phyloP scores from a whole-genome alignment of 2,888 invertebrate species.

The Drosophila conformis region DNA sequence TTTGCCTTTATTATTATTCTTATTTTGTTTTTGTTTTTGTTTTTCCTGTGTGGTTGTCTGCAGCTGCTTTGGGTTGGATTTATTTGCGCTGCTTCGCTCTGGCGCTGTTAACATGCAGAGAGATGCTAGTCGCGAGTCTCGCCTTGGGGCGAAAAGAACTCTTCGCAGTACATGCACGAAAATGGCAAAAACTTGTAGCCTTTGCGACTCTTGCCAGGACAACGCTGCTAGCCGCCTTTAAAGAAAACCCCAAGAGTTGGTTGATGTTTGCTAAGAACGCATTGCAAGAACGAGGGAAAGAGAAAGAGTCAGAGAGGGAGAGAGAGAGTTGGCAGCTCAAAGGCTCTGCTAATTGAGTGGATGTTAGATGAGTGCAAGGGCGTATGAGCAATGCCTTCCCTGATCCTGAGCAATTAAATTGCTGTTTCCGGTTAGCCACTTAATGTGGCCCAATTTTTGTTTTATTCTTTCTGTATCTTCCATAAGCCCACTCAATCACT shows the following conservation, averaged over 20 bases:
- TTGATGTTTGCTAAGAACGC: neutral
- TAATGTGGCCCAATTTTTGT: slow-evolving; percentile 21
- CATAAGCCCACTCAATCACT: neutral
- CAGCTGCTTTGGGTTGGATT: slow-evolving; percentile 37
- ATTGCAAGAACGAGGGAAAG: slow-evolving; percentile 50
- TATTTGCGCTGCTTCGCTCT: slow-evolving; percentile 41
- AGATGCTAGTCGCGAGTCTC: slow-evolving; percentile 26
- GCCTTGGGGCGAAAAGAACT: slow-evolving; percentile 55
- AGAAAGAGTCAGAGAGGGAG: neutral
- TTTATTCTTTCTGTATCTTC: neutral
- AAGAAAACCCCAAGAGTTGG: slow-evolving; percentile 1
- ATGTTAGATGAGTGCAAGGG: slow-evolving; percentile 18
- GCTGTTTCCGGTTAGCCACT: slow-evolving; percentile 48
- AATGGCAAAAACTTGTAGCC: slow-evolving; percentile 75
- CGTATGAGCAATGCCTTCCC: slow-evolving; percentile 43
- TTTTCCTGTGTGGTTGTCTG: slow-evolving; percentile 11
- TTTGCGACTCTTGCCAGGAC: slow-evolving; percentile 34
- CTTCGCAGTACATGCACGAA: slow-evolving; percentile 55
- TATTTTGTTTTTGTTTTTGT: neutral
- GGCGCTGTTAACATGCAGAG: slow-evolving; percentile 48
- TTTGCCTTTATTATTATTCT: slow-evolving; percentile 10
- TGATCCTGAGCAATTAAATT: slow-evolving; percentile 57
- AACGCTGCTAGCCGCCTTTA: neutral
- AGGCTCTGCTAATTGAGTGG: slow-evolving; percentile 58
- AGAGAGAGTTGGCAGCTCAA: slow-evolving; percentile 28